These are phyloP conservation scores for Drosophila pseudoananassae DNA, from an alignment of 1,140 invertebrate species.

Conservation along the genomic window DNA sequence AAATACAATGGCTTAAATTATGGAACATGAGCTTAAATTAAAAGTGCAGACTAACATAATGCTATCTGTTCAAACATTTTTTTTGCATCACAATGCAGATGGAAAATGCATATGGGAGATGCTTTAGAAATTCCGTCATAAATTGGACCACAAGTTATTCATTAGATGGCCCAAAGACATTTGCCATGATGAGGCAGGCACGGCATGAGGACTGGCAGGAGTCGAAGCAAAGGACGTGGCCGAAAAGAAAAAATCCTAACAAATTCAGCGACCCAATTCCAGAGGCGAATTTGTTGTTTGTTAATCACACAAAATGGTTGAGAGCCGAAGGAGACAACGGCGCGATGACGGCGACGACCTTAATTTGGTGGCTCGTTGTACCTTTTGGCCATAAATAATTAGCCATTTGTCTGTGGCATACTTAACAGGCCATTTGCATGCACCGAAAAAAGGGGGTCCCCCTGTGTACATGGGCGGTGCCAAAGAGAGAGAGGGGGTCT, in stretches of 20 bases:
- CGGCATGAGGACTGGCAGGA: not conserved
- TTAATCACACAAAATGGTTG: slow-evolving; percentile 58
- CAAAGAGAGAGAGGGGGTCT: not conserved
- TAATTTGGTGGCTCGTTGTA: slow-evolving; percentile 30
- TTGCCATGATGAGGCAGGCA: not conserved
- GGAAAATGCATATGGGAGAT: slow-evolving; percentile 4
- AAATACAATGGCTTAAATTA: not conserved
- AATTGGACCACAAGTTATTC: slow-evolving; percentile 40
- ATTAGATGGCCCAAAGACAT: slow-evolving; percentile 32
- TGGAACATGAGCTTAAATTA: not conserved
- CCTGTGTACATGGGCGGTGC: not conserved
- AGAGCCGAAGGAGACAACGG: slow-evolving; percentile 29
- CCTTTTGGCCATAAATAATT: slow-evolving; percentile 73
- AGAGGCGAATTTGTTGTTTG: slow-evolving; percentile 35
- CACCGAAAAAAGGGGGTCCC: slow-evolving; percentile 36
- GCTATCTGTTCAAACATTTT: not conserved
- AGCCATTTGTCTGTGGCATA: slow-evolving; percentile 56
- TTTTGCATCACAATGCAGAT: slow-evolving; percentile 8
- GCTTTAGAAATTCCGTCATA: slow-evolving; percentile 7
- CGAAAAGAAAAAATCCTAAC: slow-evolving; percentile 13
- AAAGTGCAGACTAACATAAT: not conserved
- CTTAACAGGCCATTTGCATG: slow-evolving; percentile 66
- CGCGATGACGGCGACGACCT: slow-evolving; percentile 29
- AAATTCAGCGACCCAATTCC: slow-evolving; percentile 52
- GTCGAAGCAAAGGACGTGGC: not conserved